These are phyloP conservation scores for Prochilodus magdalenae DNA, from an alignment of 2,113 vertebrate species.

Conservation along the genomic window DNA sequence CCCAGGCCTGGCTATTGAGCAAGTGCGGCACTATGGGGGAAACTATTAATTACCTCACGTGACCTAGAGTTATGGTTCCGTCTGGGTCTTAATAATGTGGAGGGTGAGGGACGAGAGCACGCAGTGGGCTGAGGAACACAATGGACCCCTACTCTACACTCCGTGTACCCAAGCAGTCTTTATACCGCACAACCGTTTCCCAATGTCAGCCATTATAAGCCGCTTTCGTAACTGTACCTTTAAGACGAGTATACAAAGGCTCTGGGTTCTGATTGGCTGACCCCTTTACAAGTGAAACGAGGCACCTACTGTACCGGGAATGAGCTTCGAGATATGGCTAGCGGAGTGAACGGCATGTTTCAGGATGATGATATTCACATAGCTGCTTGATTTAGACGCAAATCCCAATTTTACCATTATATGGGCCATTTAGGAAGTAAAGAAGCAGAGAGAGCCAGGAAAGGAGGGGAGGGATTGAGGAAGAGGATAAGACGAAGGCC, in stretches of 20 bases:
- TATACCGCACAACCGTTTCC: too few relatives aligned
- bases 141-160: not conserved
- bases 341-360: too few relatives aligned
- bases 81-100: not conserved
- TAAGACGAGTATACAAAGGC: too few relatives aligned
- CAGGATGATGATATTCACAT: too few relatives aligned
- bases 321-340: too few relatives aligned
- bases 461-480: not conserved
- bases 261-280: too few relatives aligned
- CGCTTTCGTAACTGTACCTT: too few relatives aligned
- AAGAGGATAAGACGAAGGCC: slow-evolving; percentile 21
- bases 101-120: not conserved
- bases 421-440: not conserved
- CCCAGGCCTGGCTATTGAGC: not conserved
- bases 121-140: not conserved
- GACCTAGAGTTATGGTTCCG: not conserved
- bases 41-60: not conserved
- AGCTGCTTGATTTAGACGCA: too few relatives aligned
- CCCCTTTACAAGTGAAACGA: too few relatives aligned
- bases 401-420: not conserved
- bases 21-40: not conserved
- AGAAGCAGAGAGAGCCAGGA: not conserved
- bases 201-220: too few relatives aligned
- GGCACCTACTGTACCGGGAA: too few relatives aligned
- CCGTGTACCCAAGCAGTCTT: too few relatives aligned